Evolutionary conservation across 2,888 invertebrate genomes (phyloP).

Genomic region (Chorisops tibialis): DNA sequence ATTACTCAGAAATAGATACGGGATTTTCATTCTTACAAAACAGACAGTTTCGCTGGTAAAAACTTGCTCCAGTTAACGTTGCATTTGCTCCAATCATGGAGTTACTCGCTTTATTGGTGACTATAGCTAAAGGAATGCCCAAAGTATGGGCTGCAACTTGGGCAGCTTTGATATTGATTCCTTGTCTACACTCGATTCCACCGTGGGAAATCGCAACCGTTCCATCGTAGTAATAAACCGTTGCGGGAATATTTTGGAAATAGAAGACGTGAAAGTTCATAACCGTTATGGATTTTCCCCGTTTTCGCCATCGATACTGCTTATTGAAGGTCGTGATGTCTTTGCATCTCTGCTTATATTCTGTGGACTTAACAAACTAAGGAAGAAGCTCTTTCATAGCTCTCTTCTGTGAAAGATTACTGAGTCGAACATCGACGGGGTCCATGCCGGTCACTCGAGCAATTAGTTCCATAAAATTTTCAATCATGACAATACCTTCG

Average conservation of each 20-base stretch:
- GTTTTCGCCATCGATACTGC: slow-evolving; percentile 72
- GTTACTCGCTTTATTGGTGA: slow-evolving; percentile 63
- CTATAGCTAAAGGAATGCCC: slow-evolving; percentile 61
- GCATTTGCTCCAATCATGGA: slow-evolving; percentile 62
- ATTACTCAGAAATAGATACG: too few relatives aligned
- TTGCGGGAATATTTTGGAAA: slow-evolving; percentile 50
- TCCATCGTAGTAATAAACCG: slow-evolving; percentile 66
- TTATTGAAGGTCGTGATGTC: slow-evolving; percentile 59
- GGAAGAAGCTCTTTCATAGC: slow-evolving; percentile 50
- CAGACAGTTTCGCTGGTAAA: slow-evolving; percentile 64
- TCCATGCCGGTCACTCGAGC: slow-evolving; percentile 54
- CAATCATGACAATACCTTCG: slow-evolving; percentile 58
- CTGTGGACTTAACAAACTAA: slow-evolving; percentile 52
- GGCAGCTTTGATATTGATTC: slow-evolving; percentile 72
- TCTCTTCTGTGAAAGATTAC: slow-evolving; percentile 50
- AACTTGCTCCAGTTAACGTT: slow-evolving; percentile 63
- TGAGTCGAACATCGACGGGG: slow-evolving; percentile 55
- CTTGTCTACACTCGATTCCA: slow-evolving; percentile 74
- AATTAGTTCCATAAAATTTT: slow-evolving; percentile 63
- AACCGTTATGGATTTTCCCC: slow-evolving; percentile 61
- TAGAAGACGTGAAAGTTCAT: slow-evolving; percentile 60
- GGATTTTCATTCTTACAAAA: slow-evolving; percentile 46
- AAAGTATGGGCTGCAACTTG: slow-evolving; percentile 69
- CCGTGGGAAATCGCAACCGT: slow-evolving; percentile 67
- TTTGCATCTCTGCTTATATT: slow-evolving; percentile 56